Conservation (phyloP, 1,140 invertebrate genomes). For the Metopolophium dirhodum region DNA sequence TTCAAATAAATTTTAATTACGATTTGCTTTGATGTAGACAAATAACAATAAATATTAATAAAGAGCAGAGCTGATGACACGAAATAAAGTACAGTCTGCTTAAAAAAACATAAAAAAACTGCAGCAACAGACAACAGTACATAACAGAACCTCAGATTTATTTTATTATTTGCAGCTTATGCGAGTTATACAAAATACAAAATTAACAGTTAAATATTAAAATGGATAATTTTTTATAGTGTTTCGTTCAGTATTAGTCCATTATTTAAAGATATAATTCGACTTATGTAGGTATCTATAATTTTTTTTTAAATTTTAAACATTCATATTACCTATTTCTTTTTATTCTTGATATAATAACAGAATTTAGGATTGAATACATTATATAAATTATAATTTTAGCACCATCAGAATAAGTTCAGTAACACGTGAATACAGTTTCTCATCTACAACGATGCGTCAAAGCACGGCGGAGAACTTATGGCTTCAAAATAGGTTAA, state of each 20-base stretch:
- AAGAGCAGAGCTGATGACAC: not conserved
- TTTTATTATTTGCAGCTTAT: not conserved
- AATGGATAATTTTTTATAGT: not conserved
- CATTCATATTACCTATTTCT: not conserved
- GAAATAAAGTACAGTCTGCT: not conserved
- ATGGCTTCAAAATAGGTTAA: not conserved
- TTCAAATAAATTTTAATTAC: not conserved
- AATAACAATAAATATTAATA: not conserved
- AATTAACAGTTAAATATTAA: not conserved
- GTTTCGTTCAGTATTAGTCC: not conserved
- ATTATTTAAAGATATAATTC: not conserved
- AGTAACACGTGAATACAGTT: not conserved
- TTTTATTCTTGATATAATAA: not conserved
- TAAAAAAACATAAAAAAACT: not conserved
- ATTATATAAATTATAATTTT: not conserved
- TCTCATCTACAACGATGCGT: not conserved
- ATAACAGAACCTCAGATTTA: not conserved
- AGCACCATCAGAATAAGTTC: not conserved
- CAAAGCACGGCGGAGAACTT: not conserved
- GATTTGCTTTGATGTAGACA: not conserved
- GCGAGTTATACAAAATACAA: not conserved
- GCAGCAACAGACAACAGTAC: not conserved
- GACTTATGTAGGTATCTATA: not conserved
- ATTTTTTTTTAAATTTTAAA: not conserved
- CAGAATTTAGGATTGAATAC: not conserved